phyloP scores from a whole-genome alignment of 2,113 vertebrate genomes.

The Colistium nudipinnis region DNA sequence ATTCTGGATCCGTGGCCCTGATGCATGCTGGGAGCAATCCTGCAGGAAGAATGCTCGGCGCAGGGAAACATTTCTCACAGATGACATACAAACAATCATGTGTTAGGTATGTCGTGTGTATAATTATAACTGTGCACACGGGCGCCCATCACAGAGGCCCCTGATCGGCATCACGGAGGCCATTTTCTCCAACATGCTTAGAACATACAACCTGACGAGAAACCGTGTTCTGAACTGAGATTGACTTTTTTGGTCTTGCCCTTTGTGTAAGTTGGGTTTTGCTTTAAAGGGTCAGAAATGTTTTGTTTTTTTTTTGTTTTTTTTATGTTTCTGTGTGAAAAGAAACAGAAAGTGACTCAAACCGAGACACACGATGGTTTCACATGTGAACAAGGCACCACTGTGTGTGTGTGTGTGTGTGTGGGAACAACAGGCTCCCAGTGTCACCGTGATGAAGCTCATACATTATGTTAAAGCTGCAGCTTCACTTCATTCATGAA shows the following conservation, averaged over 20 bases:
- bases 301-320: background rate
- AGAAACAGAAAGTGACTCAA: constrained; percentile 28
- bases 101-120: too few relatives aligned
- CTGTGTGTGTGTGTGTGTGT: constrained; percentile 38
- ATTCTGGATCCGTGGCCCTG: constrained; percentile 49
- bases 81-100: too few relatives aligned
- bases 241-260: too few relatives aligned
- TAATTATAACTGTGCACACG: too few relatives aligned
- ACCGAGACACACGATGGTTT: constrained; percentile 33
- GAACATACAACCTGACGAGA: too few relatives aligned
- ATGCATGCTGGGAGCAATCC: constrained; percentile 59
- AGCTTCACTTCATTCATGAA: background rate
- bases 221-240: too few relatives aligned
- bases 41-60: constrained; percentile 38
- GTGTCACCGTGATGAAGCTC: constrained; percentile 61
- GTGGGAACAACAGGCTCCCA: constrained; percentile 74
- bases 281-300: background rate
- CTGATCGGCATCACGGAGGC: too few relatives aligned
- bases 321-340: too few relatives aligned
- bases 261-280: too few relatives aligned
- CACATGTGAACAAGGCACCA: constrained; percentile 56
- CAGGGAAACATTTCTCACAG: constrained; percentile 39
- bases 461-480: too few relatives aligned
- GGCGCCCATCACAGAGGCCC: too few relatives aligned
- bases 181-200: too few relatives aligned